These are phyloP conservation scores for Aphelenchoides avenae DNA, from an alignment of 1,140 invertebrate genomes.

Conservation along the genomic window DNA sequence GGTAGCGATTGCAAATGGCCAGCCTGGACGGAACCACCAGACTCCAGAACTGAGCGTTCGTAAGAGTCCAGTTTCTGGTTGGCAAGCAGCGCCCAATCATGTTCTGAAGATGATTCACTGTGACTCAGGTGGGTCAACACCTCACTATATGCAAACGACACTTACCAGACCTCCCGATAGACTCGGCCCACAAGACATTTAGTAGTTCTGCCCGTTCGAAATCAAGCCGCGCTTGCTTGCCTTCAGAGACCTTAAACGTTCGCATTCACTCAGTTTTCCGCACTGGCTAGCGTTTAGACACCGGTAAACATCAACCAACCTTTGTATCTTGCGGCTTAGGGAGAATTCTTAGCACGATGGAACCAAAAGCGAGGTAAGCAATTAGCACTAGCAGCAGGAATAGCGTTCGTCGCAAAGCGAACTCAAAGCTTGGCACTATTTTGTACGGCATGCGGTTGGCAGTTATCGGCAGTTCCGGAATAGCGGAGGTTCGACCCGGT, in stretches of 20 bases:
- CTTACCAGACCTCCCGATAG: slow-evolving; percentile 13
- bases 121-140: no score
- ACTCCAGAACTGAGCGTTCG: slow-evolving; percentile 9
- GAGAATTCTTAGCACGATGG: background rate
- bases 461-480: no score
- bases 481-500: no score
- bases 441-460: slow-evolving; percentile 17
- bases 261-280: background rate
- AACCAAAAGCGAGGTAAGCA: slow-evolving; percentile 7
- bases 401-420: slow-evolving; percentile 13
- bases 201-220: slow-evolving; percentile 20
- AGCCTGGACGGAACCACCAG: no score
- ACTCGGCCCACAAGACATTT: slow-evolving; percentile 14
- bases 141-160: slow-evolving; percentile 12
- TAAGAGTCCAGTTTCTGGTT: slow-evolving; percentile 19
- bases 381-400: slow-evolving; percentile 15
- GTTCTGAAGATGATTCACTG: no score
- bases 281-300: background rate
- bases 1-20: no score
- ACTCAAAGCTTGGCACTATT: slow-evolving; percentile 14
- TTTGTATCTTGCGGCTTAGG: background rate
- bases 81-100: slow-evolving; percentile 16
- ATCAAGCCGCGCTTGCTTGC: background rate
- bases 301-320: background rate
- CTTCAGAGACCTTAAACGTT: background rate